Conservation (phyloP, 2,888 invertebrate genomes). For the Chironomus riparius region DNA sequence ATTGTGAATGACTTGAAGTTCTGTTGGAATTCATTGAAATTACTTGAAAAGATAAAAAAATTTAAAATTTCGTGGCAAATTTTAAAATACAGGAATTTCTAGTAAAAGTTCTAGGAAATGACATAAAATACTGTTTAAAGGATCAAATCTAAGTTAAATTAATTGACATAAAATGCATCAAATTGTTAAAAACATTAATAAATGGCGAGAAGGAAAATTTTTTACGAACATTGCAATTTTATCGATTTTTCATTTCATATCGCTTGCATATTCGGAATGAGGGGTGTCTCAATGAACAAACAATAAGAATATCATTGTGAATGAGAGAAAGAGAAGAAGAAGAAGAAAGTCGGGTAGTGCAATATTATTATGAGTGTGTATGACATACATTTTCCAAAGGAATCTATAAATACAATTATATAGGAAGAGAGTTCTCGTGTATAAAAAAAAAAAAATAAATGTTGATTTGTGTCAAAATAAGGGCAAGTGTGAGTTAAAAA, state of each 20-base stretch:
- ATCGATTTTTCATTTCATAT: conserved; percentile 22
- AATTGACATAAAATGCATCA: background rate
- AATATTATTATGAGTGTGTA: background rate
- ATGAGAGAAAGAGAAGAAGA: background rate
- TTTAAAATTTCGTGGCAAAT: background rate
- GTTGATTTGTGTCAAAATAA: background rate
- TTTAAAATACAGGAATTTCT: background rate
- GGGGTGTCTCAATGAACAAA: conserved; percentile 1
- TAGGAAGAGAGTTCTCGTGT: too few species aligned
- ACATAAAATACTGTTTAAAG: background rate
- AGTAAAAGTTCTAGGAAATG: background rate
- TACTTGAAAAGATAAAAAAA: background rate
- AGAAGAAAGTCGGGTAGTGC: background rate
- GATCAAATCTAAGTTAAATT: background rate
- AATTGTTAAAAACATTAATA: background rate
- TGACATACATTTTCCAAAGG: background rate
- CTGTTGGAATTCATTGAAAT: background rate
- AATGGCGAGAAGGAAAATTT: background rate
- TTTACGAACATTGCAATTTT: conserved; percentile 23
- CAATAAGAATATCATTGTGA: background rate
- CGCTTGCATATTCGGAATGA: conserved; percentile 12
- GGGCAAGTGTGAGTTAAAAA: background rate
- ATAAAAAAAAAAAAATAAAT: too few species aligned
- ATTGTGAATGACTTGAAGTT: background rate
- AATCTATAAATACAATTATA: background rate